These are phyloP conservation scores for Butorides virescens DNA, from an alignment of 2,113 vertebrate genomes.

Conservation along the genomic window DNA sequence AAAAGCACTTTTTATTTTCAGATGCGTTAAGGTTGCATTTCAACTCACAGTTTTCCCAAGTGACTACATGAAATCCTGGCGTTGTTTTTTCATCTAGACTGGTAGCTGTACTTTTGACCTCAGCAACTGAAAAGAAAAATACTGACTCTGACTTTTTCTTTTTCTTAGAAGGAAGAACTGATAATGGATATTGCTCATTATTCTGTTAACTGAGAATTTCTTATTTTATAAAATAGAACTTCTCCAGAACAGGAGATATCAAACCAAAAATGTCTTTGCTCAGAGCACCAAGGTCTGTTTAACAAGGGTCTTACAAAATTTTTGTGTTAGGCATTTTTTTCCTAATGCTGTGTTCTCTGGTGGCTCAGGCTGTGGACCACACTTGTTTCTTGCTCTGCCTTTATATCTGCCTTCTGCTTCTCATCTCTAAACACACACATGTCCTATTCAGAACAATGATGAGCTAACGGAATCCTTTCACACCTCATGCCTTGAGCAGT, in stretches of 20 bases:
- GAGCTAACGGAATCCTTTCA: not conserved
- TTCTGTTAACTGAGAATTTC: not conserved
- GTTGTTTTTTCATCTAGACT: not conserved
- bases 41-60: not conserved
- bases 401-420: not conserved
- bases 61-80: not conserved
- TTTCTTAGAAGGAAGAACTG: not conserved
- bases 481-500: not conserved
- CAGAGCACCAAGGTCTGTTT: not conserved
- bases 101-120: constrained; percentile 30
- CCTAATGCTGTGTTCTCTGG: not conserved
- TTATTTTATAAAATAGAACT: not conserved
- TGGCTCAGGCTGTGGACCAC: not conserved
- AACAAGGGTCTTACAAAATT: not conserved
- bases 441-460: not conserved
- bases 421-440: not conserved
- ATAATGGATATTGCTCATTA: not conserved
- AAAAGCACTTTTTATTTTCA: constrained; percentile 8
- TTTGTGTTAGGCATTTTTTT: not conserved
- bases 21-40: constrained; percentile 13
- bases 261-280: not conserved
- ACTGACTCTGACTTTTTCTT: not conserved
- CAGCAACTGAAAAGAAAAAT: not conserved
- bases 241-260: not conserved
- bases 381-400: not conserved